A percentile compares a stretch with the other conserved stretches of the same genome.
phyloP scores from a whole-genome alignment of 2,888 invertebrate species.

The Rhopalosiphum nymphaeae region DNA sequence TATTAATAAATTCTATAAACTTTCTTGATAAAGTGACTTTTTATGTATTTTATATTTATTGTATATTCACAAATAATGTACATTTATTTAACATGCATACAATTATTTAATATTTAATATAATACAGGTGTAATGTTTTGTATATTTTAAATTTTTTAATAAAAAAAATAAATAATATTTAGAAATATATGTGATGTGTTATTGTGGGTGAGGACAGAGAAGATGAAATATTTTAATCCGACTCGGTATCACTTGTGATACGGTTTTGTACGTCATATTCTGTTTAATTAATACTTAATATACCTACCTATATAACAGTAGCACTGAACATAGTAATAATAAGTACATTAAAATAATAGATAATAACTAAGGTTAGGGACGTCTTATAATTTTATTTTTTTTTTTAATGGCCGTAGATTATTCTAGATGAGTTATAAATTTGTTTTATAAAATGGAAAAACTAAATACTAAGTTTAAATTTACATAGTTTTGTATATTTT shows the following conservation, averaged over 20 bases:
- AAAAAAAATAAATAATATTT: background rate
- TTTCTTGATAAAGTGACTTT: background rate
- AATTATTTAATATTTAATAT: background rate
- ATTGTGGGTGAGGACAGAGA: background rate
- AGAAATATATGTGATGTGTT: background rate
- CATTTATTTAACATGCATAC: background rate
- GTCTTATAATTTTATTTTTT: too few species aligned
- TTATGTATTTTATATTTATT: background rate
- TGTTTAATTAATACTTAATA: background rate
- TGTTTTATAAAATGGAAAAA: too few species aligned
- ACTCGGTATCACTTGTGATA: background rate
- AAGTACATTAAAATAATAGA: background rate
- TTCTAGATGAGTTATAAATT: too few species aligned
- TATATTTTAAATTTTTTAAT: too few species aligned
- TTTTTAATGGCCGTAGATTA: too few species aligned
- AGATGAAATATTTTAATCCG: background rate
- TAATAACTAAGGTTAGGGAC: background rate
- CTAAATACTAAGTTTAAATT: too few species aligned
- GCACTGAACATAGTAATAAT: too few species aligned
- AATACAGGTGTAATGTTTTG: background rate
- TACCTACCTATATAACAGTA: too few species aligned
- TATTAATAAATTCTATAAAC: background rate
- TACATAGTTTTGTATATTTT: too few species aligned
- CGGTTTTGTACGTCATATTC: background rate
- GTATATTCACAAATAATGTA: background rate